phyloP scores from a whole-genome alignment of 2,113 vertebrate species.

The Paradoxurus hermaphroditus region DNA sequence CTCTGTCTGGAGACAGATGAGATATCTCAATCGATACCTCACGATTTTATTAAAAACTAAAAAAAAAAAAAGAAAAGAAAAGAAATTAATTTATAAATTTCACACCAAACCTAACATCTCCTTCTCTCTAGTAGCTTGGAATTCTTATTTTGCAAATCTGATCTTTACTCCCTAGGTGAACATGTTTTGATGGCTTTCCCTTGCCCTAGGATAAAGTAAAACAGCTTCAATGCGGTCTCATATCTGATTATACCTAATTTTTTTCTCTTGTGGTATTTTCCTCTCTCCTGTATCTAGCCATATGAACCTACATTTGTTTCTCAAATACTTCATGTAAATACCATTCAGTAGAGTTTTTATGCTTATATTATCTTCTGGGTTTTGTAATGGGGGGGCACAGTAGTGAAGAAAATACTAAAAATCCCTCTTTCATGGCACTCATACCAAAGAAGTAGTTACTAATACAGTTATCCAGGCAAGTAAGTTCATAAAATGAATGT shows the following conservation, averaged over 20 bases:
- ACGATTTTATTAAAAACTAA: neutral
- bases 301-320: neutral
- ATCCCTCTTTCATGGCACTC: neutral
- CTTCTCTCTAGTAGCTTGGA: fast-evolving
- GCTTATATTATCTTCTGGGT: neutral
- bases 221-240: neutral
- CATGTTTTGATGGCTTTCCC: neutral
- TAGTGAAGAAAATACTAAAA: neutral
- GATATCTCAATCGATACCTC: neutral
- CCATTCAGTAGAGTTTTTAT: neutral
- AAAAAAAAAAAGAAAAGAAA: neutral
- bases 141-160: neutral
- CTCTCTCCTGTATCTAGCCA: neutral
- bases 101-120: neutral
- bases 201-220: neutral
- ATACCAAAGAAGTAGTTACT: no score
- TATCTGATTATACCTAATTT: neutral
- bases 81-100: neutral
- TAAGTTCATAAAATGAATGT: neutral
- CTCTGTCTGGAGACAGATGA: neutral
- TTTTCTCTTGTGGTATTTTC: neutral
- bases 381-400: neutral
- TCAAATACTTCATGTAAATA: neutral
- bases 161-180: neutral
- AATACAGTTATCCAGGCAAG: neutral